These are phyloP conservation scores for Aphrophora alni DNA, from an alignment of 2,888 invertebrate species.

Conservation along the genomic window DNA sequence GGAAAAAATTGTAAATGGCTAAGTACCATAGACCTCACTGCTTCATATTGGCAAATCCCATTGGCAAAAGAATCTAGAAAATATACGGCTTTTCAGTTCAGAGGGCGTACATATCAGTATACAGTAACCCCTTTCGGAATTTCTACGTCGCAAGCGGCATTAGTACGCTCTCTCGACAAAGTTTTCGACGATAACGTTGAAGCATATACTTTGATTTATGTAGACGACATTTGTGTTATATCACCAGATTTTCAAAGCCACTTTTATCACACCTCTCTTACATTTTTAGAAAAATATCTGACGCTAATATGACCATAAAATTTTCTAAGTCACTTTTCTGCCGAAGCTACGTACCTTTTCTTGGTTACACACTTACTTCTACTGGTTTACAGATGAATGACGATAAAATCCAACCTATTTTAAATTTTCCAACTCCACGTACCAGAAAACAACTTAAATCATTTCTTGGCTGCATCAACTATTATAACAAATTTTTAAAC, in stretches of 20 bases:
- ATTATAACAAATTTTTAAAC: slow-evolving; percentile 23
- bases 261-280: not conserved
- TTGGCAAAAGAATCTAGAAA: not conserved
- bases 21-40: not conserved
- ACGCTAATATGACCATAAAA: slow-evolving; percentile 21
- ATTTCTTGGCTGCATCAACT: slow-evolving; percentile 11
- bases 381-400: not conserved
- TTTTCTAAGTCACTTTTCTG: slow-evolving; percentile 11
- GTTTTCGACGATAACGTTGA: slow-evolving; percentile 9
- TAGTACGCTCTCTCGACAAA: not conserved
- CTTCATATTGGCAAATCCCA: slow-evolving; percentile 26
- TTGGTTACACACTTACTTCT: not conserved
- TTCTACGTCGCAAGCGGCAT: slow-evolving; percentile 21
- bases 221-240: slow-evolving; percentile 16
- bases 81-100: slow-evolving; percentile 29
- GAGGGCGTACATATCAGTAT: slow-evolving; percentile 17
- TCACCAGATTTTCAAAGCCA: not conserved
- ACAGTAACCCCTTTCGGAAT: slow-evolving; percentile 9
- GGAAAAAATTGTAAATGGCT: slow-evolving; percentile 16
- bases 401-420: slow-evolving; percentile 4
- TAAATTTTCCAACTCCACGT: not conserved
- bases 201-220: slow-evolving; percentile 7
- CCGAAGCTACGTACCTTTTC: not conserved
- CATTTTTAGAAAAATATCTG: slow-evolving; percentile 1
- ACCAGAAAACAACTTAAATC: not conserved